phyloP scores from a whole-genome alignment of 1,140 invertebrate species.

The Calephelis virginiensis region DNA sequence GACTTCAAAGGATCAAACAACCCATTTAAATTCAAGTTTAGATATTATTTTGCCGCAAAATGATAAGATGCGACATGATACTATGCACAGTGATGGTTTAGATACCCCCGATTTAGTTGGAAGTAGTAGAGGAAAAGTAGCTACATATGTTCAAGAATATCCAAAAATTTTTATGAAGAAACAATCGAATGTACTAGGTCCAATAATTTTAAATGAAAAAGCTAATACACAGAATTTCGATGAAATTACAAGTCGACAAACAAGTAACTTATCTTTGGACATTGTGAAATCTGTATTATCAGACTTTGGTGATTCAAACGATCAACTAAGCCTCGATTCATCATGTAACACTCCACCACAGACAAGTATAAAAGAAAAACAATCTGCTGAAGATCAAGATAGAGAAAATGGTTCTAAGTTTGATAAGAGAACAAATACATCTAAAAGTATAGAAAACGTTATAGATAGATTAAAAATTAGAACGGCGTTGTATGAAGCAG shows the following conservation, averaged over 20 bases:
- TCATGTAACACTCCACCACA: not conserved
- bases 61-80: constrained; percentile 28
- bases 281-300: not conserved
- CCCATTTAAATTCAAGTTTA: constrained; percentile 33
- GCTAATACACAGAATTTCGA: not conserved
- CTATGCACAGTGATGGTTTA: constrained; percentile 39
- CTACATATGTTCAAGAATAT: constrained; percentile 59
- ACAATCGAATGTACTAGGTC: constrained; percentile 35
- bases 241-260: not conserved
- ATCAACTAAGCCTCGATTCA: not conserved
- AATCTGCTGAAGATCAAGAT: not conserved
- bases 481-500: not conserved
- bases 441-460: constrained; percentile 5
- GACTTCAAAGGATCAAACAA: constrained; percentile 33
- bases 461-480: constrained; percentile 16
- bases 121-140: constrained; percentile 40
- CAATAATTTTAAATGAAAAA: not conserved
- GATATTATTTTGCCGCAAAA: constrained; percentile 24
- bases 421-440: not conserved
- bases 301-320: not conserved
- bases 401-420: not conserved
- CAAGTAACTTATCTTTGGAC: not conserved
- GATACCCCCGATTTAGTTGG: constrained; percentile 49
- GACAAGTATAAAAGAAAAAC: not conserved
- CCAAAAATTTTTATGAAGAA: constrained; percentile 67